These are phyloP conservation scores for Cyphomyrmex costatus DNA, from an alignment of 1,140 invertebrate genomes.

Conservation along the genomic window DNA sequence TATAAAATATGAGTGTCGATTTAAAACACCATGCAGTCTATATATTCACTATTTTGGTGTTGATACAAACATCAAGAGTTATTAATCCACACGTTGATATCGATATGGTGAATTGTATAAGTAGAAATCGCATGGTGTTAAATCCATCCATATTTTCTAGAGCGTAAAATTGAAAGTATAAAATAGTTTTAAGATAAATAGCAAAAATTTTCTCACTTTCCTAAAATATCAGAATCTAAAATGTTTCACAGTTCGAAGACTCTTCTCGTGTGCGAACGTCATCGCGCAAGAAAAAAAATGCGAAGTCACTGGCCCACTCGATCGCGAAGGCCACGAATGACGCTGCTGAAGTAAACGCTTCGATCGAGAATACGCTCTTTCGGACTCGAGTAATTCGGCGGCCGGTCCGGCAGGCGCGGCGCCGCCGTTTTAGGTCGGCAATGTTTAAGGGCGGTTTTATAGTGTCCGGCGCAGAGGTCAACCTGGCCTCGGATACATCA, in stretches of 20 bases:
- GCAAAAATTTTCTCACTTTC: not conserved
- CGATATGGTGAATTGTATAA: too few species aligned
- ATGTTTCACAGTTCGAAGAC: not conserved
- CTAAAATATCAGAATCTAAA: not conserved
- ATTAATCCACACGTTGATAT: too few species aligned
- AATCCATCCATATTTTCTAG: too few species aligned
- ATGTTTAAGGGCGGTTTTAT: constrained; percentile 83
- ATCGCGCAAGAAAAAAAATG: constrained; percentile 6
- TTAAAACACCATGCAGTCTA: too few species aligned
- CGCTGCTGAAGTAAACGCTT: constrained; percentile 67
- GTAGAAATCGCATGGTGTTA: too few species aligned
- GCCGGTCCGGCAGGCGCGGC: constrained; percentile 9
- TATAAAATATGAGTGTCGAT: too few species aligned
- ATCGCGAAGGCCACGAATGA: constrained; percentile 72
- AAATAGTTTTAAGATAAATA: not conserved
- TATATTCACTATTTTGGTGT: too few species aligned
- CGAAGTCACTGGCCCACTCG: constrained; percentile 59
- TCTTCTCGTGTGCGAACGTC: not conserved
- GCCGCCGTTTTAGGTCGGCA: constrained; percentile 67
- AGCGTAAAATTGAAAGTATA: not conserved
- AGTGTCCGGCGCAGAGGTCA: constrained; percentile 84
- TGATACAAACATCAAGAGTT: too few species aligned
- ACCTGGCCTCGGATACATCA: constrained; percentile 82
- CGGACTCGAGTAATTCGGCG: constrained; percentile 52
- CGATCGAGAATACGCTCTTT: constrained; percentile 53